Evolutionary conservation across 2,888 invertebrate genomes (phyloP).

Genomic region (Harpalus rubripes): DNA sequence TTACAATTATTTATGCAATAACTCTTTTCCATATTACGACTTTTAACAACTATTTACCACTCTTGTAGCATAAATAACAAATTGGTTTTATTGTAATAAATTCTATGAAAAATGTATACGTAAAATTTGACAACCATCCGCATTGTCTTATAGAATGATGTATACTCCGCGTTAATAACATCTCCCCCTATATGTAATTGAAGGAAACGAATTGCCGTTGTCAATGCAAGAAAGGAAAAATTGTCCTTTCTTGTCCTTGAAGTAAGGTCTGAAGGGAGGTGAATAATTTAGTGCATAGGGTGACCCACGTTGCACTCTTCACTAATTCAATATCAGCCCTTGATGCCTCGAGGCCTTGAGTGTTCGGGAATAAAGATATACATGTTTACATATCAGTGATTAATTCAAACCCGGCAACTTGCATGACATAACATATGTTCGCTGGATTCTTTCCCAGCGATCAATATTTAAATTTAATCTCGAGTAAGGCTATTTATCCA

Average conservation of each 20-base stretch:
- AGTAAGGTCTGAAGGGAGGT: background rate
- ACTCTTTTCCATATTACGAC: too few species aligned
- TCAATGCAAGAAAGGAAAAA: background rate
- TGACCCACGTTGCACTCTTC: slow-evolving; percentile 56
- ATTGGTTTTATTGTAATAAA: too few species aligned
- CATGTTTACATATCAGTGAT: slow-evolving; percentile 22
- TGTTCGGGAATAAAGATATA: slow-evolving; percentile 45
- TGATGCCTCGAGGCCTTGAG: slow-evolving; percentile 7
- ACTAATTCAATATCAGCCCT: slow-evolving; percentile 60
- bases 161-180: background rate
- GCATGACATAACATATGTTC: slow-evolving; percentile 4
- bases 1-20: too few species aligned
- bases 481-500: slow-evolving; percentile 18
- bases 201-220: background rate
- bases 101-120: too few species aligned
- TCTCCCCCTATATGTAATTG: background rate
- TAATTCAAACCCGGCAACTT: slow-evolving; percentile 22
- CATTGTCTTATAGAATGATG: background rate
- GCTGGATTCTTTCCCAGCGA: background rate
- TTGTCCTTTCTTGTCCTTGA: background rate
- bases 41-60: too few species aligned
- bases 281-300: slow-evolving; percentile 53
- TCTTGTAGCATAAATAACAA: too few species aligned
- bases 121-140: too few species aligned
- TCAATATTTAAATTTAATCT: slow-evolving; percentile 30